Evolutionary conservation across 1,140 invertebrate species (phyloP).

Genomic region (Pogonomyrmex californicus): DNA sequence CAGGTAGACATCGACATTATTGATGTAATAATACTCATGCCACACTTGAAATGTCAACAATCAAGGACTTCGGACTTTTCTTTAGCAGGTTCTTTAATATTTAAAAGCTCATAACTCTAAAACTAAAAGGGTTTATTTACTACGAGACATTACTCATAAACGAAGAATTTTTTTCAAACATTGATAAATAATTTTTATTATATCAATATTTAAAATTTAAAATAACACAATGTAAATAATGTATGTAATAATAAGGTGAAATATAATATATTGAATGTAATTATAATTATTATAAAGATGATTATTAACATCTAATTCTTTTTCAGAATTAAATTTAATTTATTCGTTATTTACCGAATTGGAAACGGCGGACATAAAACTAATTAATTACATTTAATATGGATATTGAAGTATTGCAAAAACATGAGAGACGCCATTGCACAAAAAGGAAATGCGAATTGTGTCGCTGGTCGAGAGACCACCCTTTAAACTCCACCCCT

Average conservation of each 20-base stretch:
- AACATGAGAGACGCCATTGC: conserved; percentile 68
- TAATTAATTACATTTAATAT: conserved; percentile 47
- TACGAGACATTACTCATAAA: neutral
- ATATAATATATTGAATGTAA: neutral
- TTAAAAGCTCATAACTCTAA: neutral
- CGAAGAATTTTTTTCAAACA: neutral
- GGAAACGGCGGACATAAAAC: neutral
- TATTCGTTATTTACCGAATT: conserved; percentile 15
- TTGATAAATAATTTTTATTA: neutral
- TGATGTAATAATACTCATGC: conserved; percentile 39
- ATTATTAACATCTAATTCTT: neutral
- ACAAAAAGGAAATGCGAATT: conserved; percentile 57
- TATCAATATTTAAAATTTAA: neutral
- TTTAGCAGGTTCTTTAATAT: neutral
- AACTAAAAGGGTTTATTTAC: neutral
- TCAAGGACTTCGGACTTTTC: conserved; percentile 50
- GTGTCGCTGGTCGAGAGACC: conserved; percentile 62
- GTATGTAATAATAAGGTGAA: neutral
- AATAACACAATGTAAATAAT: neutral
- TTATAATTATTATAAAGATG: neutral
- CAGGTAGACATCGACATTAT: conserved; percentile 68
- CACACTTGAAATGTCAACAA: conserved; percentile 63
- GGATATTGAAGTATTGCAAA: conserved; percentile 27
- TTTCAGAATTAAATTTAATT: neutral
- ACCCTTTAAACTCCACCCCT: conserved; percentile 72